These are phyloP conservation scores for Halichoeres trimaculatus DNA, from an alignment of 2,113 vertebrate species.

Conservation along the genomic window DNA sequence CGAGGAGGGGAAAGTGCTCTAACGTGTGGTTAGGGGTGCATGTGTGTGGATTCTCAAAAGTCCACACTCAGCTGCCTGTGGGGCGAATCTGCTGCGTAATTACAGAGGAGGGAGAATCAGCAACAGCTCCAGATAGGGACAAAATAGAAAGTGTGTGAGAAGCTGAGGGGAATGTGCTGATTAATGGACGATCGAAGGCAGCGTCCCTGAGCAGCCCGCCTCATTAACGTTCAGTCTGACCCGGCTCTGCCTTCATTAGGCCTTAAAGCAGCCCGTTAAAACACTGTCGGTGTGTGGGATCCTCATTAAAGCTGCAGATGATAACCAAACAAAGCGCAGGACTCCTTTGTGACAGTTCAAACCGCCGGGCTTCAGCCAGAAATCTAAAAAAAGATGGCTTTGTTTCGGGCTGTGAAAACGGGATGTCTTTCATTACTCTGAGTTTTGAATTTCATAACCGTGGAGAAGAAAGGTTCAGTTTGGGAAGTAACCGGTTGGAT, in stretches of 20 bases:
- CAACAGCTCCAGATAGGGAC: constrained; percentile 41
- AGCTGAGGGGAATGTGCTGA: constrained; percentile 75
- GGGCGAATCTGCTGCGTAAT: constrained; percentile 73
- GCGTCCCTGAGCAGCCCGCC: constrained; percentile 64
- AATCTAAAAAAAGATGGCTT: constrained; percentile 12
- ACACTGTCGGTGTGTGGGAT: constrained; percentile 66
- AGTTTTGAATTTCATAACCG: constrained; percentile 10
- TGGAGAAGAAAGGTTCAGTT: neutral
- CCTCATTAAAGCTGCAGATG: constrained; percentile 73
- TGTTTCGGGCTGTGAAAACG: constrained; percentile 17
- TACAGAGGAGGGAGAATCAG: constrained; percentile 62
- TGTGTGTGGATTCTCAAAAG: constrained; percentile 8
- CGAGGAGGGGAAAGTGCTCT: constrained; percentile 54
- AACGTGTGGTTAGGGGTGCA: constrained; percentile 39
- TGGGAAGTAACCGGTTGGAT: neutral
- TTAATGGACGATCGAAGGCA: constrained; percentile 69
- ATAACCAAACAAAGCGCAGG: constrained; percentile 61
- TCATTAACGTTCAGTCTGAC: constrained; percentile 68
- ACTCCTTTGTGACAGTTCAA: constrained; percentile 51
- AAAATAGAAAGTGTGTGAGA: constrained; percentile 59
- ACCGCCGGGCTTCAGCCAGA: constrained; percentile 38
- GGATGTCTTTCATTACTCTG: neutral
- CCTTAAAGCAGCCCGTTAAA: constrained; percentile 72
- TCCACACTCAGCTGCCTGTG: constrained; percentile 48
- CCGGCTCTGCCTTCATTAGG: constrained; percentile 67